Base-by-base conservation (phyloP, 2,797 vertebrate species). In the Echiichthys vipera region DNA sequence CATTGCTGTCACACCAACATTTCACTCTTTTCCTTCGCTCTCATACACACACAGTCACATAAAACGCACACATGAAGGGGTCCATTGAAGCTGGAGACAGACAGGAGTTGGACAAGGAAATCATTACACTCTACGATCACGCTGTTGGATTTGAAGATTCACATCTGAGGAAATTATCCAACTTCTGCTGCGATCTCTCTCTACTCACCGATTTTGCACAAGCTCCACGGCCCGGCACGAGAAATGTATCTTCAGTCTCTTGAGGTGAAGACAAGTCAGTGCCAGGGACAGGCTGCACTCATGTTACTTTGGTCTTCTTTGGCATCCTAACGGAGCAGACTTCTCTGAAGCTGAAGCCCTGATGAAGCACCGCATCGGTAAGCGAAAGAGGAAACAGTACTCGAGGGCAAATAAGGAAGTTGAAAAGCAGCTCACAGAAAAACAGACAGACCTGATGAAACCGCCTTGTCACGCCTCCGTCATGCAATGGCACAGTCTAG, bases 321-420 rank as follows among this genome's bases (percentile, higher is more conserved):
- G 8, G 1, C 13, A n/a, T 51, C 20, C 46, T 13, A 25, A 47
- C 20, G 15, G 5, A 51, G 30, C 13, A 29, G 36, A 72, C 3
- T 8, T 9, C 5, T 30, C 5, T 2, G 20, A 68, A 47, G 46
- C 55, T 49, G 53, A n/a, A 49, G 43, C 2, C 5, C 30, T 18
- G 18, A 74, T 66, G 74, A 66, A 25, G 47, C 80, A 13, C 14
- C 32, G 13, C 61, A 64, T 46, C 55, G 36, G 63, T 4, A 3
- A 0, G 25, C 7, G 15, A 91, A 93, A 92, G 91, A 93, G 92
- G 92, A 93, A 93, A 90, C 11, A 3, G 20, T 20, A 18, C 64
- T 65, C 5, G 9, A 1, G 20, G 24, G 34, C 42, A 62, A 89
- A 92, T 65, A 40, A 91, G 91, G 90, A 93, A 93, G 90, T 91